Conservation (phyloP, 2,888 invertebrate species). For the Heliconius hortense region DNA sequence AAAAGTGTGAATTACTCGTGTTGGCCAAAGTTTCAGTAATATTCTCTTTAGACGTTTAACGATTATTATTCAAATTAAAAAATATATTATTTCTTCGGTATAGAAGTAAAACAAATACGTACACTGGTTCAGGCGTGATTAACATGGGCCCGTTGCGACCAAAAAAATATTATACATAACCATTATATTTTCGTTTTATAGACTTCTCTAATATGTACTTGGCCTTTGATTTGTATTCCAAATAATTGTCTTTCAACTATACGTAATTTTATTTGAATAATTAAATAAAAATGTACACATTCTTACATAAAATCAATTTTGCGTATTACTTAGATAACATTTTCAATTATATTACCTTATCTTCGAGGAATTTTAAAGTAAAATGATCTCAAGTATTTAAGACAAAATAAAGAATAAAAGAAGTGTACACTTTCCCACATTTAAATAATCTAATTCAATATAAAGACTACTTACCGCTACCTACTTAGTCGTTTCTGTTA, state of each 20-base stretch:
- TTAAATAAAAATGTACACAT: conserved; percentile 1
- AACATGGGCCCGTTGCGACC: conserved; percentile 67
- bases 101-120: conserved; percentile 50
- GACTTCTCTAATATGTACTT: conserved; percentile 16
- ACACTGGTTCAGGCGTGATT: conserved; percentile 50
- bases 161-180: conserved; percentile 38
- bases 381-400: conserved; percentile 21
- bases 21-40: conserved; percentile 76
- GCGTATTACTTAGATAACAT: conserved; percentile 6
- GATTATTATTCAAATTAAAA: conserved; percentile 75
- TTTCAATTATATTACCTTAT: conserved; percentile 5
- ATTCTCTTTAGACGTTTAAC: conserved; percentile 68
- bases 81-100: conserved; percentile 54
- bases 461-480: conserved; percentile 36
- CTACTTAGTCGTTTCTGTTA: conserved; percentile 41
- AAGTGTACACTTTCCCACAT: conserved; percentile 34
- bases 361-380: conserved; percentile 2
- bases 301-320: conserved; percentile 3
- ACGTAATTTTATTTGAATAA: conserved; percentile 25
- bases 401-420: conserved; percentile 44
- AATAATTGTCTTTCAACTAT: conserved; percentile 3
- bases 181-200: conserved; percentile 27
- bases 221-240: conserved; percentile 1
- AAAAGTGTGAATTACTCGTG: conserved; percentile 58
- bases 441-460: conserved; percentile 35